These are phyloP conservation scores for Bilobella aurantiaca DNA, from an alignment of 1,140 invertebrate species.

Conservation along the genomic window DNA sequence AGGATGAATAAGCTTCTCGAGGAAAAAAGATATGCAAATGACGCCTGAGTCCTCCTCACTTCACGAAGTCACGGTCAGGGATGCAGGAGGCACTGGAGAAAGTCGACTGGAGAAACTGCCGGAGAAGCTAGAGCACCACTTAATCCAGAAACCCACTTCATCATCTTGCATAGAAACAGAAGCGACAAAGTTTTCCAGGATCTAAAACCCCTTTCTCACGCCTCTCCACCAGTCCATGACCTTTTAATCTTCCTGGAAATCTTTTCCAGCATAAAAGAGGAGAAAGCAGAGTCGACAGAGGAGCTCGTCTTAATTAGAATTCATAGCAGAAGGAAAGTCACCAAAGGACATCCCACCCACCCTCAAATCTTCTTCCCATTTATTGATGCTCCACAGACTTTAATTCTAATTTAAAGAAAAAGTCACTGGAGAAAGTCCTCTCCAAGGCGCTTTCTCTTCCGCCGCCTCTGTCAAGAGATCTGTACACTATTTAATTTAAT, in stretches of 20 bases:
- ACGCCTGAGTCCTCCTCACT: not conserved
- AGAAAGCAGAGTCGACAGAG: not conserved
- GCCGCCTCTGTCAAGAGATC: too few species aligned
- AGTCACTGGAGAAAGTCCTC: too few species aligned
- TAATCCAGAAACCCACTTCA: not conserved
- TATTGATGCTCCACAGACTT: too few species aligned
- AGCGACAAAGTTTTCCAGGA: not conserved
- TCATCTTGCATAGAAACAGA: not conserved
- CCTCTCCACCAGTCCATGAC: not conserved
- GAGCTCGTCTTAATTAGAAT: not conserved
- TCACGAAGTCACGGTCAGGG: not conserved
- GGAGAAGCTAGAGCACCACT: not conserved
- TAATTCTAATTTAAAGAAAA: too few species aligned
- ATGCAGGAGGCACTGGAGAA: too few species aligned
- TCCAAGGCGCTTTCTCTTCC: too few species aligned
- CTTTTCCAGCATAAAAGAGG: not conserved
- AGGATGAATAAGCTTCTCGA: not conserved
- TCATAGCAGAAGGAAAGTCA: not conserved
- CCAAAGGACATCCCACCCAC: not conserved
- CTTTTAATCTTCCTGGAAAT: slow-evolving; percentile 4
- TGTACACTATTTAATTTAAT: too few species aligned
- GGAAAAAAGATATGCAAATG: not conserved
- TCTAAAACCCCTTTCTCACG: not conserved
- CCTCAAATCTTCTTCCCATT: not conserved
- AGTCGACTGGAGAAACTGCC: not conserved